Percentiles rank a stretch among this genome's conserved stretches.
These are phyloP conservation scores for Macrocentrus cingulum DNA, from an alignment of 1,140 invertebrate species.

Conservation along the genomic window DNA sequence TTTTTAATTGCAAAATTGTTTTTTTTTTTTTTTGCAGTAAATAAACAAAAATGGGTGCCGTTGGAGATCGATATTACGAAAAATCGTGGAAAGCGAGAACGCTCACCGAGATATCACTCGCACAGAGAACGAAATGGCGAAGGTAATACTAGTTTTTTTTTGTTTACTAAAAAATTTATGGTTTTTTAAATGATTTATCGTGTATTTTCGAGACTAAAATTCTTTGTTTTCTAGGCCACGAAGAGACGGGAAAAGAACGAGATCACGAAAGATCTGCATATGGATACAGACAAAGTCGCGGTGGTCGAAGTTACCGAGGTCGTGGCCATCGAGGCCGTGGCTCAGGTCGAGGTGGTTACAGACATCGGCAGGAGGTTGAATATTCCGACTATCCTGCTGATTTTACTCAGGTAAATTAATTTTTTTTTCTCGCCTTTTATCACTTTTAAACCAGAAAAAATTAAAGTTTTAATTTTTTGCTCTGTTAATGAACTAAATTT, in stretches of 20 bases:
- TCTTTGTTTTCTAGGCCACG: conserved; percentile 34
- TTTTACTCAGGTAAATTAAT: conserved; percentile 55
- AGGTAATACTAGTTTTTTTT: conserved; percentile 36
- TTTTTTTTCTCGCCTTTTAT: background rate
- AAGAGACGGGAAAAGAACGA: conserved; percentile 48
- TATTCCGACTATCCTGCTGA: conserved; percentile 58
- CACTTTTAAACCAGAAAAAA: too few species aligned
- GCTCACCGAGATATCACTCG: conserved; percentile 51
- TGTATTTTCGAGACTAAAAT: background rate
- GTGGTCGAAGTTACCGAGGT: conserved; percentile 41
- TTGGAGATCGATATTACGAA: conserved; percentile 70
- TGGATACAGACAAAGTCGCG: conserved; percentile 42
- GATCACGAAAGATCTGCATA: conserved; percentile 49
- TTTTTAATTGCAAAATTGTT: conserved; percentile 15
- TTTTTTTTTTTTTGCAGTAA: conserved; percentile 50
- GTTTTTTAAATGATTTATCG: background rate
- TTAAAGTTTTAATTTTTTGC: too few species aligned
- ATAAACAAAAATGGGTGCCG: conserved; percentile 77
- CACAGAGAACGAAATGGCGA: conserved; percentile 53
- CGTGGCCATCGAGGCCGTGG: conserved; percentile 47
- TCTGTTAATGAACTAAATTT: too few species aligned
- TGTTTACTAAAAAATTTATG: conserved; percentile 1
- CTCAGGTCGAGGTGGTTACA: conserved; percentile 40
- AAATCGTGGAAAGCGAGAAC: conserved; percentile 50
- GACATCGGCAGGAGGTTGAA: conserved; percentile 54